phyloP scores from a whole-genome alignment of 2,113 vertebrate genomes.

The Campylomormyrus numenius region DNA sequence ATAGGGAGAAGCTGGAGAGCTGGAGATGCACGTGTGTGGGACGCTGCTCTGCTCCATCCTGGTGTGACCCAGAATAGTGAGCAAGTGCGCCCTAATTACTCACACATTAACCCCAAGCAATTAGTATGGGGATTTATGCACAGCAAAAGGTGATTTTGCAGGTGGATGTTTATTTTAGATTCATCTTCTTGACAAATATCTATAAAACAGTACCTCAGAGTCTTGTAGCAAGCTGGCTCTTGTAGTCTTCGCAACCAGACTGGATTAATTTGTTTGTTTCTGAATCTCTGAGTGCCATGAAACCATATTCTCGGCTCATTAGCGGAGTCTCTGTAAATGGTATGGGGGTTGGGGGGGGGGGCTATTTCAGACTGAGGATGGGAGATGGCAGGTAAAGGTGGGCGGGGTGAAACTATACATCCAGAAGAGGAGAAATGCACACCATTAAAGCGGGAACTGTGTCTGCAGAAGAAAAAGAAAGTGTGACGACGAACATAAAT shows the following conservation, averaged over 20 bases:
- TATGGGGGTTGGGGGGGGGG: not conserved
- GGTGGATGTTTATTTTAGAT: not conserved
- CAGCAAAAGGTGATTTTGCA: not conserved
- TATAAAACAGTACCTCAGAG: not conserved
- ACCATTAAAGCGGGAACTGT: not conserved
- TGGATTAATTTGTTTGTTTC: not conserved
- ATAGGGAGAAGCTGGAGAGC: not conserved
- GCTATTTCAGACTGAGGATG: not conserved
- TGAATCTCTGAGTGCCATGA: not conserved
- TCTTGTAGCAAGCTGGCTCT: not conserved
- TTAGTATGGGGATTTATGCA: not conserved
- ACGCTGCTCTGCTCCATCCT: not conserved
- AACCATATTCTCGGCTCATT: not conserved
- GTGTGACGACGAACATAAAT: not conserved
- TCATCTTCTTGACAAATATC: not conserved
- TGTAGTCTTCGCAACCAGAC: not conserved
- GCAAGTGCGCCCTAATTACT: not conserved
- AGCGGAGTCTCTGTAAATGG: not conserved
- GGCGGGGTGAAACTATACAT: not conserved
- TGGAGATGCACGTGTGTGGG: not conserved
- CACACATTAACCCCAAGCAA: not conserved
- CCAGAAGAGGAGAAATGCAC: not conserved
- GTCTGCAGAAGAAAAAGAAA: not conserved
- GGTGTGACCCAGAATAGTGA: not conserved
- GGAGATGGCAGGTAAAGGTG: not conserved